These are phyloP conservation scores for Drosophila pandora DNA, from an alignment of 1,140 invertebrate species.

Conservation along the genomic window DNA sequence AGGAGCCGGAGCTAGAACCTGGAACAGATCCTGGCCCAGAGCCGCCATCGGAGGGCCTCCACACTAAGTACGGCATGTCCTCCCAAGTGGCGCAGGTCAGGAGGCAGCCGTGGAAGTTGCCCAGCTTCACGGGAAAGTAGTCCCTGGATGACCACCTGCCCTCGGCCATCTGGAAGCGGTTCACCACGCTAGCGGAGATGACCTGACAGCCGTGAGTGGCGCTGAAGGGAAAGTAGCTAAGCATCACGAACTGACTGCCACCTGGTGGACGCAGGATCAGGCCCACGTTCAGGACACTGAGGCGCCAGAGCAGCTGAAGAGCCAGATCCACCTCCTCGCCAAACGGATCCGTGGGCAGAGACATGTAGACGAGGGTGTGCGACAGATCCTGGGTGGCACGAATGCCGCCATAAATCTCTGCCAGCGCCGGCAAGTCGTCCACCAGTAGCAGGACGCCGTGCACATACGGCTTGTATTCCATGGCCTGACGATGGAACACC, in stretches of 20 bases:
- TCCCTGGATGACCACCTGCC: constrained; percentile 12
- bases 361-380: constrained; percentile 64
- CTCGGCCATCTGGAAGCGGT: constrained; percentile 18
- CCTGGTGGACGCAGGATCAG: constrained; percentile 13
- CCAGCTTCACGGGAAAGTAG: constrained; percentile 60
- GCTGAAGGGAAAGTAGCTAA: constrained; percentile 60
- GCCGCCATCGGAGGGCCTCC: neutral
- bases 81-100: constrained; percentile 76
- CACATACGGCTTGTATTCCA: constrained; percentile 52
- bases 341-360: constrained; percentile 11
- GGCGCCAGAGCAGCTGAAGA: constrained; percentile 55
- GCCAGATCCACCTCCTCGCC: constrained; percentile 22
- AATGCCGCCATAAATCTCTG: constrained; percentile 22
- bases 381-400: constrained; percentile 60
- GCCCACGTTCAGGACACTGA: constrained; percentile 59
- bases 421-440: constrained; percentile 41
- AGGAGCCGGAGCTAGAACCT: constrained; percentile 10
- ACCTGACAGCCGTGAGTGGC: constrained; percentile 31
- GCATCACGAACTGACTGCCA: constrained; percentile 20
- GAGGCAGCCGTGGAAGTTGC: constrained; percentile 65
- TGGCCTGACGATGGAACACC: constrained; percentile 12
- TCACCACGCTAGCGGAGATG: constrained; percentile 47
- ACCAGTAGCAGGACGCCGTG: constrained; percentile 61
- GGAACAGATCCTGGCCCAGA: neutral
- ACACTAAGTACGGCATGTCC: constrained; percentile 73